Evolutionary conservation across 2,888 invertebrate species (phyloP).

Genomic region (Pseudoips prasinana): DNA sequence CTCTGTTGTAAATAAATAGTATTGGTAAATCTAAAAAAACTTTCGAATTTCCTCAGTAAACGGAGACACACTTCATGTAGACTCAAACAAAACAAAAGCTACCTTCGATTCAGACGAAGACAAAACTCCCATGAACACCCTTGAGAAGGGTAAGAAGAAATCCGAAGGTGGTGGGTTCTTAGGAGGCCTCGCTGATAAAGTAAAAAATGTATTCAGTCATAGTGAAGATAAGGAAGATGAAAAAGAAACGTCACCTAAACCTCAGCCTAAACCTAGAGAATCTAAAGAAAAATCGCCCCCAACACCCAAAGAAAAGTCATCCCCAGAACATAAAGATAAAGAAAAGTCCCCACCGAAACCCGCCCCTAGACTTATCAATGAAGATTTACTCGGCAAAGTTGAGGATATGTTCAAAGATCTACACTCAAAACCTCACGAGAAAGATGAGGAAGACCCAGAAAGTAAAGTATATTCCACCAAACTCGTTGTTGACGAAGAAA

Average conservation of each 20-base stretch:
- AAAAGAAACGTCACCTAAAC: constrained; percentile 54
- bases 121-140: constrained; percentile 78
- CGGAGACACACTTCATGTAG: constrained; percentile 59
- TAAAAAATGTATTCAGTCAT: constrained; percentile 66
- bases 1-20: too few species aligned
- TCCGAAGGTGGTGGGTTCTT: constrained; percentile 61
- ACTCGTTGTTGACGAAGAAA: constrained; percentile 70
- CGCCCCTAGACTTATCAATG: constrained; percentile 69
- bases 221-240: constrained; percentile 66
- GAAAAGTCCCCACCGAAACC: constrained; percentile 67
- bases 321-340: constrained; percentile 45
- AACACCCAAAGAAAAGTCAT: constrained; percentile 11
- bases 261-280: constrained; percentile 55
- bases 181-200: constrained; percentile 68
- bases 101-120: constrained; percentile 81
- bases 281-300: constrained; percentile 33
- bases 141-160: constrained; percentile 77
- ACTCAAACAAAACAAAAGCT: constrained; percentile 78
- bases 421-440: constrained; percentile 55
- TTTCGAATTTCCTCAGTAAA: constrained; percentile 67
- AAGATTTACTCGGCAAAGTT: constrained; percentile 72
- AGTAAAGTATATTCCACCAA: constrained; percentile 66
- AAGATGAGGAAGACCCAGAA: constrained; percentile 59
- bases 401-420: constrained; percentile 79
- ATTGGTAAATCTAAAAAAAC: too few species aligned